Percentiles rank a stretch among this genome's conserved stretches.
Evolutionary conservation across 2,797 vertebrate species (phyloP).

Genomic region (Selene dorsalis): DNA sequence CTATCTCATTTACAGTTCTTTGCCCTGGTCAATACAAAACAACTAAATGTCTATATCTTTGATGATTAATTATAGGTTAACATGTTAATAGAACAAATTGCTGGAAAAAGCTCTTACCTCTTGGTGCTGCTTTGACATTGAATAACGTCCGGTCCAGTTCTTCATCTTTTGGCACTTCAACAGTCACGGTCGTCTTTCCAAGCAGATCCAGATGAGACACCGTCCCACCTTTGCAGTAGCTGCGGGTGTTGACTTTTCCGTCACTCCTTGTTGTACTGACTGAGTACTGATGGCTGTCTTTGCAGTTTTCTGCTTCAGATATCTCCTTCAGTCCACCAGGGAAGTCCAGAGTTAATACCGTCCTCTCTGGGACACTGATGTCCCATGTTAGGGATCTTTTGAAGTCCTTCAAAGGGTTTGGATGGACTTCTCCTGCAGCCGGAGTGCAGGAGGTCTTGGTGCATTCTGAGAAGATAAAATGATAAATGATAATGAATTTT

Average conservation of each 20-base stretch:
- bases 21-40: not conserved
- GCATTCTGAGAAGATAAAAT: slow-evolving; percentile 71
- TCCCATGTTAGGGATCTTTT: slow-evolving; percentile 87
- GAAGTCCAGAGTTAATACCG: slow-evolving; percentile 85
- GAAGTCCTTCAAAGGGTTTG: slow-evolving; percentile 81
- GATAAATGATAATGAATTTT: not conserved
- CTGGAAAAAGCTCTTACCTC: slow-evolving; percentile 47
- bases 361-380: slow-evolving; percentile 69
- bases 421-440: slow-evolving; percentile 80
- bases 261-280: slow-evolving; percentile 53
- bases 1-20: not conserved
- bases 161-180: slow-evolving; percentile 60
- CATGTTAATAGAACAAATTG: not conserved
- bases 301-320: slow-evolving; percentile 44
- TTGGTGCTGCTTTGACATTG: slow-evolving; percentile 46
- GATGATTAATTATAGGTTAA: not conserved
- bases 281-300: slow-evolving; percentile 50
- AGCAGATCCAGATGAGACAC: slow-evolving; percentile 51
- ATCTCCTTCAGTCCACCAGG: slow-evolving; percentile 63
- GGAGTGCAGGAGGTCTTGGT: slow-evolving; percentile 77
- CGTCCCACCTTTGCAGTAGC: slow-evolving; percentile 63
- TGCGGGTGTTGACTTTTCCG: slow-evolving; percentile 26
- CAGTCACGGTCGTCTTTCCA: slow-evolving; percentile 42
- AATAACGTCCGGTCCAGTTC: slow-evolving; percentile 52
- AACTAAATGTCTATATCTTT: not conserved